A percentile compares a stretch with the other conserved stretches of the same genome.
Conservation (phyloP, 2,888 invertebrate genomes). For the Schizaphis graminum region DNA sequence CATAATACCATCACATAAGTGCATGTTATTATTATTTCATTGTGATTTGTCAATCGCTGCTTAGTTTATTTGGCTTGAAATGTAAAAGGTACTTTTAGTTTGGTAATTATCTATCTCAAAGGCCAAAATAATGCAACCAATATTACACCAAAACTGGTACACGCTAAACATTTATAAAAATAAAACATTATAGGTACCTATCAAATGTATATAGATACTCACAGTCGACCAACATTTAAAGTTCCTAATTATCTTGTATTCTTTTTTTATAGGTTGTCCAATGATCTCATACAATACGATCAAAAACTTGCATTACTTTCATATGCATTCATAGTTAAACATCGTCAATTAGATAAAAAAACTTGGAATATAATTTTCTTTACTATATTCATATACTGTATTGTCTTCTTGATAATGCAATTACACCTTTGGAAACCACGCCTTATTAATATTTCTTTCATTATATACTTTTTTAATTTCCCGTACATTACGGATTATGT, state of each 20-base stretch:
- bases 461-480: not conserved
- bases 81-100: not conserved
- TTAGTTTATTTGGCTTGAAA: not conserved
- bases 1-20: not conserved
- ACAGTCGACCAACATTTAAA: not conserved
- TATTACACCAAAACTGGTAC: not conserved
- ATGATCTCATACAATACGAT: not conserved
- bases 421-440: not conserved
- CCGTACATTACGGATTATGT: not conserved
- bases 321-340: not conserved
- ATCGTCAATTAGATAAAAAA: not conserved
- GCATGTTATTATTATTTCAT: not conserved
- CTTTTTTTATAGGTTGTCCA: not conserved
- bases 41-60: not conserved
- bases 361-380: not conserved
- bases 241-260: not conserved
- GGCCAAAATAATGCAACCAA: not conserved
- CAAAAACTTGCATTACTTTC: not conserved
- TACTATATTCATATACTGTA: not conserved
- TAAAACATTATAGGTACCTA: not conserved
- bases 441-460: not conserved
- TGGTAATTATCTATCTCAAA: not conserved
- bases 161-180: not conserved
- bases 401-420: not conserved
- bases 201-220: not conserved